Percentiles rank a stretch among this genome's conserved stretches.
Evolutionary conservation across 2,888 invertebrate species (phyloP).

Genomic region (Crocallis elinguaria): DNA sequence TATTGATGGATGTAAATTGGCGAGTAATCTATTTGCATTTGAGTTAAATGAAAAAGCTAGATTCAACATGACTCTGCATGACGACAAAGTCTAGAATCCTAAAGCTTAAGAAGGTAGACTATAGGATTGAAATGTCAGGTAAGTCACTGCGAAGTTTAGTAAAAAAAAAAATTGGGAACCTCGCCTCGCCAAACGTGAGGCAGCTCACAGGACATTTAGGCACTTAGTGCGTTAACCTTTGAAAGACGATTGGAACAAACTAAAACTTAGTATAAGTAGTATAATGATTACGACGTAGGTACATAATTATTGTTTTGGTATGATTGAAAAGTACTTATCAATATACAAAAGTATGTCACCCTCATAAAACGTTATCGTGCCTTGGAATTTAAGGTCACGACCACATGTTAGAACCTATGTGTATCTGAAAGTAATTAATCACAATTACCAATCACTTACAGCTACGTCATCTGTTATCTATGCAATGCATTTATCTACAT

Average conservation of each 20-base stretch:
- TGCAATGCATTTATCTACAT: conserved; percentile 21
- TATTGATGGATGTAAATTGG: conserved; percentile 34
- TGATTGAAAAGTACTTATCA: neutral
- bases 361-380: conserved; percentile 6
- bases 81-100: too few species aligned
- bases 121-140: too few species aligned
- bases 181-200: too few species aligned
- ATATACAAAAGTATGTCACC: conserved; percentile 6
- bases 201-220: too few species aligned
- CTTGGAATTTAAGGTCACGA: conserved; percentile 1
- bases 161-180: too few species aligned
- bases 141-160: too few species aligned
- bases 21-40: conserved; percentile 25
- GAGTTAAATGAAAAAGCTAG: neutral
- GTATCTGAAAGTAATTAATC: neutral
- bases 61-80: too few species aligned
- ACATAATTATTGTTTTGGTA: neutral
- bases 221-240: too few species aligned
- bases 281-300: too few species aligned
- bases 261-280: too few species aligned
- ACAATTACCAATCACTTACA: neutral
- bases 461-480: conserved; percentile 17
- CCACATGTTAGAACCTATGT: neutral
- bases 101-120: too few species aligned
- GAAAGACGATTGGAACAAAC: too few species aligned